Percentiles rank a stretch among this genome's conserved stretches.
These are phyloP conservation scores for Callionymus lyra DNA, from an alignment of 2,113 vertebrate species.

Conservation along the genomic window DNA sequence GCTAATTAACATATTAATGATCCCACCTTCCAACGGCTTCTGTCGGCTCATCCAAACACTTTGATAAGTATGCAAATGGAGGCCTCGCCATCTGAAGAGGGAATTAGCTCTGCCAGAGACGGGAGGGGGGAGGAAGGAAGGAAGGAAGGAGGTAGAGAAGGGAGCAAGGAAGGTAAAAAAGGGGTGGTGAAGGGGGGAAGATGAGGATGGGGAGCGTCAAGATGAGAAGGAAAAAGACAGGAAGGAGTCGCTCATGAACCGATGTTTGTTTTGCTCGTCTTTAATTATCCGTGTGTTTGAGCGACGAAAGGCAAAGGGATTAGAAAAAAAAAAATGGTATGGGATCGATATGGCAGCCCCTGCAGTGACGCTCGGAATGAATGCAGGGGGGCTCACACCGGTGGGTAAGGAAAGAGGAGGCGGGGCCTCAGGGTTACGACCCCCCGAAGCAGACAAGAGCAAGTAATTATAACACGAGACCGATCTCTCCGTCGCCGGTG, in stretches of 20 bases:
- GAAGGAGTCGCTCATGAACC: slow-evolving; percentile 13
- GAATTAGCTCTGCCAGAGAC: slow-evolving; percentile 62
- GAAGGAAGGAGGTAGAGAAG: slow-evolving; percentile 5
- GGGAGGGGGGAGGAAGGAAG: slow-evolving; percentile 26
- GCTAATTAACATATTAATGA: slow-evolving; percentile 79
- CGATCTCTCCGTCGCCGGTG: slow-evolving; percentile 29
- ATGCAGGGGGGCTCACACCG: slow-evolving; percentile 29
- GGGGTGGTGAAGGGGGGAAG: background rate
- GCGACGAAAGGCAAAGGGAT: slow-evolving; percentile 9
- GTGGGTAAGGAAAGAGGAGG: slow-evolving; percentile 20
- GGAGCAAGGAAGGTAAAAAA: slow-evolving; percentile 18
- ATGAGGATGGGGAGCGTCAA: slow-evolving; percentile 1
- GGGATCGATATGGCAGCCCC: slow-evolving; percentile 29
- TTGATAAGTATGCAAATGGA: slow-evolving; percentile 78
- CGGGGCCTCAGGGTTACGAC: slow-evolving; percentile 28
- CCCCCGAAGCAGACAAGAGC: slow-evolving; percentile 49
- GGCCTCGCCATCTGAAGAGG: slow-evolving; percentile 62
- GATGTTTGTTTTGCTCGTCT: slow-evolving; percentile 61
- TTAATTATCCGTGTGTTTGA: slow-evolving; percentile 51
- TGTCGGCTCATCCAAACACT: slow-evolving; percentile 73
- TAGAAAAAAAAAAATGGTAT: slow-evolving; percentile 11
- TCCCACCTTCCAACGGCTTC: slow-evolving; percentile 71
- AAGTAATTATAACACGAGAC: slow-evolving; percentile 49
- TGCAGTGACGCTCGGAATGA: slow-evolving; percentile 25
- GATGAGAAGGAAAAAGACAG: slow-evolving; percentile 17